Base-by-base conservation (phyloP, 2,888 invertebrate genomes). In the Drosophila mettleri region DNA sequence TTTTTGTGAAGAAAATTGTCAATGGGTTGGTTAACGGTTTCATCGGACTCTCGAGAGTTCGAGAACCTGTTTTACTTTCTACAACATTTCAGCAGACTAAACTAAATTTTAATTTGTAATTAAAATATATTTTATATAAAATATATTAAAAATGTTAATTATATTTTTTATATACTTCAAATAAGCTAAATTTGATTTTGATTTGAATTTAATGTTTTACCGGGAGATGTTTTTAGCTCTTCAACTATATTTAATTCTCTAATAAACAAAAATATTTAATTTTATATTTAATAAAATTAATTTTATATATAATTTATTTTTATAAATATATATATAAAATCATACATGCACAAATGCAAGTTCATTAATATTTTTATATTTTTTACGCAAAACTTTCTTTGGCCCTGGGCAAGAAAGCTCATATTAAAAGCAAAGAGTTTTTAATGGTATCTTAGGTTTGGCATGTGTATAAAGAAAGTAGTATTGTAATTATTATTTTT, bases 21-120 rank as follows among this genome's bases (percentile, higher is more conserved):
- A 27, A 45, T 45, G 45, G 16, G 12, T 29, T 2, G 27, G 6
- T 27, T 45, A 45, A 45, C 45, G 45, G 45, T 45, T 29, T 16
- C 20, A 10, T n/a, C n/a, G n/a, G n/a, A n/a, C n/a, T n/a, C n/a
- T n/a, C 16, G 10, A 22, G 22, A 22, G 22, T 1, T 41, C 43
- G 16, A 45, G 9, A 45, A 45, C 43, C 16, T 16, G 43, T 45
- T 27, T 27, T 2, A 4, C 24, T 9, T 16, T 7, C 8, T 0
- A 5, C 2, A 24, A 43, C 5, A 1, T 16, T 12, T n/a, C 5
- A n/a, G 24, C 24, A 4, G n/a, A 0, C n/a, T 10, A 9, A 24
- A 2, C 24, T 10, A n/a, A 10, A 24, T n/a, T 24, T 43, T 8
- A 8, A 3, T 41, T 18, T 38, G 4, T 5, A 12, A 22, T 7